Conservation (phyloP, 1,140 invertebrate genomes). For the Megathymus violae region DNA sequence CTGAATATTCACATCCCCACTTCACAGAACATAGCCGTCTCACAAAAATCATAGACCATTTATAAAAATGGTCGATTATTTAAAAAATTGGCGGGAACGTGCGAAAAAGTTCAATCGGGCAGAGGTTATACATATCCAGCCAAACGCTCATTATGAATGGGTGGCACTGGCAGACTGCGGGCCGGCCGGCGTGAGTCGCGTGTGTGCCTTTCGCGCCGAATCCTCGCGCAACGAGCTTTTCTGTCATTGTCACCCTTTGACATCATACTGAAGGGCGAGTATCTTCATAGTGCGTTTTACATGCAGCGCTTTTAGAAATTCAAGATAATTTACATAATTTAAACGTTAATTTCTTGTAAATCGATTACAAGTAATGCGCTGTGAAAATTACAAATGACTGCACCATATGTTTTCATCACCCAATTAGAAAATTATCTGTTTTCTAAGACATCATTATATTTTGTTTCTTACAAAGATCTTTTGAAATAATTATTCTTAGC, state of each 20-base stretch:
- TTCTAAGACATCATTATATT: no score
- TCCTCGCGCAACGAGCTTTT: conserved; percentile 62
- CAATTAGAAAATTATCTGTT: no score
- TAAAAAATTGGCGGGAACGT: conserved; percentile 67
- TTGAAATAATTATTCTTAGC: no score
- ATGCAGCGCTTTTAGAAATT: no score
- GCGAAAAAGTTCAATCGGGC: conserved; percentile 73
- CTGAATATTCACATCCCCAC: conserved; percentile 51
- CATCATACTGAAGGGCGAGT: conserved; percentile 24
- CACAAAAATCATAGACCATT: conserved; percentile 40
- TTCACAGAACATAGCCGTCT: conserved; percentile 45
- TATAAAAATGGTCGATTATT: conserved; percentile 30
- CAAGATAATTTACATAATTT: no score
- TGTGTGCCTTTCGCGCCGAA: conserved; percentile 62
- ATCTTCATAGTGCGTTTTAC: conserved; percentile 42
- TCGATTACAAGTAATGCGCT: no score
- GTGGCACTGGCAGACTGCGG: conserved; percentile 61
- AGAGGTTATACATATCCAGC: conserved; percentile 35
- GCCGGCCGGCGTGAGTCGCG: conserved; percentile 55
- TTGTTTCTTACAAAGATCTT: no score
- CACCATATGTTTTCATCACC: no score
- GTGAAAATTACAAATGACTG: no score
- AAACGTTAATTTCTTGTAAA: no score
- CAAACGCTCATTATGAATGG: conserved; percentile 49
- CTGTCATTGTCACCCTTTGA: conserved; percentile 47